Base-by-base conservation (phyloP, 2,888 invertebrate genomes). In the Rotaria sp. region DNA sequence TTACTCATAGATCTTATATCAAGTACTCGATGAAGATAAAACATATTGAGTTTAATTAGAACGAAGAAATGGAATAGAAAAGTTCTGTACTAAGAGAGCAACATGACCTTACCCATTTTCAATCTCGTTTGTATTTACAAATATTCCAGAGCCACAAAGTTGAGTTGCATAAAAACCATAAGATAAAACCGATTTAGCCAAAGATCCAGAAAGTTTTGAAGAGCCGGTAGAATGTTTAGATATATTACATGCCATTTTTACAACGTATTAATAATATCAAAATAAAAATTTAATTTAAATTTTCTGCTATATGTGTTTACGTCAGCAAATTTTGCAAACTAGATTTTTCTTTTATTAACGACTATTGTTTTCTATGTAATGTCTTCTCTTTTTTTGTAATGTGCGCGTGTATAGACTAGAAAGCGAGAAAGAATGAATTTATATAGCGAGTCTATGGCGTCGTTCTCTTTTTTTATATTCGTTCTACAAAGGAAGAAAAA, bases 351-450 rank as follows among this genome's bases (percentile, higher is more conserved):
- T 21, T 67, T 26, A 4, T 59, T 67, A 38, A 30, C 67, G 67
- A 67, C 21, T 67, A 67, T 67, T 67, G 67, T 67, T 67, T 67
- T 67, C 67, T 67, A 67, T 67, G 67, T 67, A 67, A 67, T 67
- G 67, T 21, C 35, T 67, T 67, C 67, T 67, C 35, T 38, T 67
- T 67, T 67, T 67, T 67, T 67, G 35, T 67, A 67, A 35, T 67
- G 67, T 35, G 35, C 67, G 67, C 67, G 67, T 67, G 67, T 67
- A 67, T 67, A 67, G 67, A 67, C 35, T 38, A 67, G 67, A 67
- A 67, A 67, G 35, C 13, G 67, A 67, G 67, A 35, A 67, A 21
- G 35, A 67, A 67, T 67, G 67, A 67, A 38, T 67, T 67, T 67
- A 67, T 67, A 67, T 67, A 67, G 15, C 35, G 21, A 67, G 67